These are phyloP conservation scores for Chionodraco myersi DNA, from an alignment of 2,113 vertebrate genomes.

Conservation along the genomic window DNA sequence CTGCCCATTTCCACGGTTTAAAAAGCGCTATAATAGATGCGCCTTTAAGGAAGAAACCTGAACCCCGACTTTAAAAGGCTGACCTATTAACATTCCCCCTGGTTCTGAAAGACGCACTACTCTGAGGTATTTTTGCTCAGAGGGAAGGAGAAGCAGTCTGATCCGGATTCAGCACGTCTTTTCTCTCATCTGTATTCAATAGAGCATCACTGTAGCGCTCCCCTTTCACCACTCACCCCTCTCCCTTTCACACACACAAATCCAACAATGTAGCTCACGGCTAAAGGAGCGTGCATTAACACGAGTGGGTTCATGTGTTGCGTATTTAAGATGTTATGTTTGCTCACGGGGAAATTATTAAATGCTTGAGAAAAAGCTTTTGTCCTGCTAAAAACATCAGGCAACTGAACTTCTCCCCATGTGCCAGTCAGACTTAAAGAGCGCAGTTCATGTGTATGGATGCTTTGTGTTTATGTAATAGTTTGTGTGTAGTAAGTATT, in stretches of 20 bases:
- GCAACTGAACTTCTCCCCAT: neutral
- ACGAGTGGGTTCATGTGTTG: neutral
- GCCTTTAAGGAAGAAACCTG: slow-evolving; percentile 24
- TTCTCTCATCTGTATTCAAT: slow-evolving; percentile 77
- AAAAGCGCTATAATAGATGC: neutral
- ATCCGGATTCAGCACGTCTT: slow-evolving; percentile 67
- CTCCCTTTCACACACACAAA: slow-evolving; percentile 41
- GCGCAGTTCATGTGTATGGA: neutral
- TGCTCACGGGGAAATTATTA: slow-evolving; percentile 26
- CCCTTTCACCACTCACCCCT: slow-evolving; percentile 70
- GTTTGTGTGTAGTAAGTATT: neutral
- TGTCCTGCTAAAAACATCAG: slow-evolving; percentile 10
- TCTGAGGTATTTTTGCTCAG: slow-evolving; percentile 55
- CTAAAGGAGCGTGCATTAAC: neutral
- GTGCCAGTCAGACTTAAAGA: neutral
- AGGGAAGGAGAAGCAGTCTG: slow-evolving; percentile 49
- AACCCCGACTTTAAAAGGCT: slow-evolving; percentile 50
- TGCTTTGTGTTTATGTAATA: neutral
- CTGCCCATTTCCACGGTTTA: neutral
- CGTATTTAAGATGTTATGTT: neutral
- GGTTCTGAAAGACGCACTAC: slow-evolving; percentile 51
- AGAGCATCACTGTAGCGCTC: slow-evolving; percentile 57
- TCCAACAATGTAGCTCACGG: slow-evolving; percentile 37
- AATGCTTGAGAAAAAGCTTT: neutral
- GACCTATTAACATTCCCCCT: slow-evolving; percentile 39